These are phyloP conservation scores for Apamea anceps DNA, from an alignment of 2,888 invertebrate genomes.

Conservation along the genomic window DNA sequence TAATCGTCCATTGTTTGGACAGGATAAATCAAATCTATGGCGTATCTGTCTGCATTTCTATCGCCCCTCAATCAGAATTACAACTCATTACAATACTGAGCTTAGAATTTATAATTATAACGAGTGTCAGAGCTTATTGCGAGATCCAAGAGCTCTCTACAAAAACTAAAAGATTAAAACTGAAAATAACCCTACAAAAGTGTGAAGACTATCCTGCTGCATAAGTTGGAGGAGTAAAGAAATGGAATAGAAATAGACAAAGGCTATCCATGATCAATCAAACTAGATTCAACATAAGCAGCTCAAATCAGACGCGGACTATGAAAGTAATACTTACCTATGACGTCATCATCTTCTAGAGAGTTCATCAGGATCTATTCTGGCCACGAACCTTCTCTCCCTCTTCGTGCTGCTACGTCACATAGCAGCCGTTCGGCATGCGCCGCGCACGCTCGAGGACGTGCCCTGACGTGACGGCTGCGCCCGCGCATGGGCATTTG, in stretches of 20 bases:
- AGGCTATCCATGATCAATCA: not conserved
- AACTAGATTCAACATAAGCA: not conserved
- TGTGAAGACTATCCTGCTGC: not conserved
- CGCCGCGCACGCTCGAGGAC: slow-evolving; percentile 55
- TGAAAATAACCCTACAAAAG: not conserved
- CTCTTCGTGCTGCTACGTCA: slow-evolving; percentile 21
- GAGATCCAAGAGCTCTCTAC: not conserved
- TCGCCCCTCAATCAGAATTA: slow-evolving; percentile 42
- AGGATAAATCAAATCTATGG: slow-evolving; percentile 56
- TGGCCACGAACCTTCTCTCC: not conserved
- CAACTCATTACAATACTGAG: slow-evolving; percentile 28
- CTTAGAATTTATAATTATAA: slow-evolving; percentile 26
- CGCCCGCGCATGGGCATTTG: slow-evolving; percentile 63
- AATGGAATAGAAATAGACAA: not conserved
- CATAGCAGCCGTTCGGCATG: slow-evolving; percentile 45
- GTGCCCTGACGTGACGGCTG: slow-evolving; percentile 56
- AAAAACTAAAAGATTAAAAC: not conserved
- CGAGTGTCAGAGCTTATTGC: not conserved
- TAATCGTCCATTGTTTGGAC: slow-evolving; percentile 68
- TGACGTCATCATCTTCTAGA: not conserved
- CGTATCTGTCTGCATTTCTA: slow-evolving; percentile 60
- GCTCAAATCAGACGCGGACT: not conserved
- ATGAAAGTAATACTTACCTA: not conserved
- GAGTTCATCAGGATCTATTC: not conserved
- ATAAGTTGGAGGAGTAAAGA: too few relatives aligned